Base-by-base conservation (phyloP, 2,888 invertebrate species). In the Eucera pruinosa region DNA sequence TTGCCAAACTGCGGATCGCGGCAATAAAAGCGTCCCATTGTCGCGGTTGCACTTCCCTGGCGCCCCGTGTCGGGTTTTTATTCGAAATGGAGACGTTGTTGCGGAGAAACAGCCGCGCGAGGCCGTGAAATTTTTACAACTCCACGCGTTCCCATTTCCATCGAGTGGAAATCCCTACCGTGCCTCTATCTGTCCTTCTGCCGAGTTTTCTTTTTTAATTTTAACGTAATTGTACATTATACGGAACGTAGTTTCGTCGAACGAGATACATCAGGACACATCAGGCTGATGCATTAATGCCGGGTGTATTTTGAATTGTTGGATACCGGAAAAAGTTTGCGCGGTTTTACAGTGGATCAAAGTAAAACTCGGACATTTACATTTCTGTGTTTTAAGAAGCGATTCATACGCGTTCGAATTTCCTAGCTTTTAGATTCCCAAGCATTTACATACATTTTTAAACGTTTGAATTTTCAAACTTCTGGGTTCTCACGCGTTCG, bases 211-310 rank as follows among this genome's bases (percentile, higher is more conserved):
- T 43, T n/a, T n/a, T n/a, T n/a, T n/a, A n/a, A n/a, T n/a, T n/a
- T n/a, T n/a, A n/a, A n/a, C 50, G 50, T 64, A 47, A 74, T 72
- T 72, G 73, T 72, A 64, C 57, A 52, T 72, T 72, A 71, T 39
- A 39, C 55, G 27, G 13, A 41, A 15, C 18, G 18, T 20, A 18
- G 64, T 64, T 64, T 64, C 48, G 60, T 41, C 69, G 54, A 47
- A 73, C 43, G 45, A 33, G 39, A 18, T 13, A 30, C 7, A 33
- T 7, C 18, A 33, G n/a, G 41, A 39, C 18, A 57, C 20, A 20
- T 15, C 13, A 3, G 36, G 23, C 20, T 18, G n/a, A 23, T 9
- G 54, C 48, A 57, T 57, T 57, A 67, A 67, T 33, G 61, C 71
- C 30, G 41, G 33, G 41, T 30, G 61, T 54, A 55, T 71, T 62